phyloP scores from a whole-genome alignment of 2,113 vertebrate genomes.

The Dissostichus mawsoni region DNA sequence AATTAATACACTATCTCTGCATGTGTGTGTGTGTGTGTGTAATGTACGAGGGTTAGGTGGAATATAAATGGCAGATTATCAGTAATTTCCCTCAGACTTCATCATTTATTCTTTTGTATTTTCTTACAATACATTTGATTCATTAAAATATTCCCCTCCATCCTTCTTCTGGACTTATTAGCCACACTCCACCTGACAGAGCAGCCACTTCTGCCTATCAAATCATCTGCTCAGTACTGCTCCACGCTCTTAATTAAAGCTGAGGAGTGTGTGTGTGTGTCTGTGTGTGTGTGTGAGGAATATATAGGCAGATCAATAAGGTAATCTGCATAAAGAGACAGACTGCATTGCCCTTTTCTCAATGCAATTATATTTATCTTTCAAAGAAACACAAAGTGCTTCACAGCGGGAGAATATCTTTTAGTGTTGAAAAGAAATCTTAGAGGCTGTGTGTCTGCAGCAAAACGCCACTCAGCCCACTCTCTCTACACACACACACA shows the following conservation, averaged over 20 bases:
- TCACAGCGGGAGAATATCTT: neutral
- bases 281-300: slow-evolving; percentile 17
- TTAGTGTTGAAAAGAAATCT: slow-evolving; percentile 30
- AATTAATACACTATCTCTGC: neutral
- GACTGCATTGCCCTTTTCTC: slow-evolving; percentile 48
- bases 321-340: slow-evolving; percentile 50
- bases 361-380: slow-evolving; percentile 54
- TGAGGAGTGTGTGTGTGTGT: slow-evolving; percentile 37
- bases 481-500: neutral
- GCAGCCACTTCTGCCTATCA: slow-evolving; percentile 28
- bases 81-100: slow-evolving; percentile 39
- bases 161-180: slow-evolving; percentile 10
- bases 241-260: slow-evolving; percentile 55
- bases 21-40: slow-evolving; percentile 30
- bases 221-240: slow-evolving; percentile 35
- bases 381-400: slow-evolving; percentile 25
- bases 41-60: neutral
- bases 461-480: slow-evolving; percentile 32
- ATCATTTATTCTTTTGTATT: slow-evolving; percentile 20
- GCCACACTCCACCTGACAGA: slow-evolving; percentile 34
- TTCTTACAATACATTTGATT: neutral
- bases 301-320: slow-evolving; percentile 63
- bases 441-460: slow-evolving; percentile 25
- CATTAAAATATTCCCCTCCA: slow-evolving; percentile 14
- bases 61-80: slow-evolving; percentile 40